Conservation (phyloP, 2,888 invertebrate genomes). For the Cynaeus angustus region DNA sequence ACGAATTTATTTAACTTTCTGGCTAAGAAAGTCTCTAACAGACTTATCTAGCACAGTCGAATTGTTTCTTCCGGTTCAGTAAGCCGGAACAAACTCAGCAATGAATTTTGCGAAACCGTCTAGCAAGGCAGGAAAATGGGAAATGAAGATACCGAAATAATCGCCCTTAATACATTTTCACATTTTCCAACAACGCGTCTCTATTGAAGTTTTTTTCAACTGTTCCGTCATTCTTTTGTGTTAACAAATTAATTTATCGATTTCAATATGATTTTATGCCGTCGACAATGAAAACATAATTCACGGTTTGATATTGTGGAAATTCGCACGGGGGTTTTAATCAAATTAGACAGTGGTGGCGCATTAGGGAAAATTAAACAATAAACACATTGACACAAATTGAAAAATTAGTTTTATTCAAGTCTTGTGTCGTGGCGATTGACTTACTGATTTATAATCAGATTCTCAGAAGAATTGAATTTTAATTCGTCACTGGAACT, state of each 20-base stretch:
- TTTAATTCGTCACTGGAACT: slow-evolving; percentile 57
- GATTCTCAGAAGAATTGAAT: slow-evolving; percentile 61
- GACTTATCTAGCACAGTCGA: slow-evolving; percentile 61
- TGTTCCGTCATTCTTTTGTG: slow-evolving; percentile 22
- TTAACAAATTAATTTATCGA: slow-evolving; percentile 49
- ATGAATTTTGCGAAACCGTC: slow-evolving; percentile 55
- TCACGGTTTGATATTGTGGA: slow-evolving; percentile 15
- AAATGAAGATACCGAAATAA: slow-evolving; percentile 45
- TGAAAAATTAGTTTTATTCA: slow-evolving; percentile 46
- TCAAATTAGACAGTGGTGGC: slow-evolving; percentile 22
- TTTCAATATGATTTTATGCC: slow-evolving; percentile 21
- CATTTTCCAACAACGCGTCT: slow-evolving; percentile 29
- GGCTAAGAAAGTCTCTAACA: slow-evolving; percentile 50
- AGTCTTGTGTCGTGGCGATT: slow-evolving; percentile 38
- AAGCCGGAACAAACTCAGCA: slow-evolving; percentile 61
- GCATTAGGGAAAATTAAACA: slow-evolving; percentile 34
- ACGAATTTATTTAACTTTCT: slow-evolving; percentile 36
- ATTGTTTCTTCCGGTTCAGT: slow-evolving; percentile 62
- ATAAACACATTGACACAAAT: slow-evolving; percentile 48
- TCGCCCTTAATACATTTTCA: slow-evolving; percentile 42
- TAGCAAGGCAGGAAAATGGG: slow-evolving; percentile 50
- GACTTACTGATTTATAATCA: slow-evolving; percentile 48
- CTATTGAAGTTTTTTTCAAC: slow-evolving; percentile 12
- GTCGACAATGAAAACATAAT: slow-evolving; percentile 24
- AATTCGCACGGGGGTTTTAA: slow-evolving; percentile 5